These are phyloP conservation scores for Lottia scabra DNA, from an alignment of 2,888 invertebrate genomes.

Conservation along the genomic window DNA sequence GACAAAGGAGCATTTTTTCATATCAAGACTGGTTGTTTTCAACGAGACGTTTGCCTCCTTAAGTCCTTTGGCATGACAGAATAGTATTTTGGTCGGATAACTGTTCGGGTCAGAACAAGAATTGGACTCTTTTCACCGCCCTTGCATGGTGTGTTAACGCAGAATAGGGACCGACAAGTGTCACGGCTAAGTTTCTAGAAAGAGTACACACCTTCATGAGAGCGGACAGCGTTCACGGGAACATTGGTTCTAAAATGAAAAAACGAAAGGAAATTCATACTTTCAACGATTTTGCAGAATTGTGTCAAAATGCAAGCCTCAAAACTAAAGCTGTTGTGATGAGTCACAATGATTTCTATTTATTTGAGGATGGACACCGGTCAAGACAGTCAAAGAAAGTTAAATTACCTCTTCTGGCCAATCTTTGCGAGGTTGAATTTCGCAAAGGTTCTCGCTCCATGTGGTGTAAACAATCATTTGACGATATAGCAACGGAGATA, in stretches of 20 bases:
- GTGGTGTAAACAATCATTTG: too few relatives aligned
- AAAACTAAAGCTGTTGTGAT: background rate
- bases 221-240: background rate
- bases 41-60: background rate
- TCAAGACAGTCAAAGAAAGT: too few relatives aligned
- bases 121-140: background rate
- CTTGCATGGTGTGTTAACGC: background rate
- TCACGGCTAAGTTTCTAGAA: background rate
- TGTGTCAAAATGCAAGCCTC: background rate
- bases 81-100: background rate
- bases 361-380: too few relatives aligned
- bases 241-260: background rate
- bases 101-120: background rate
- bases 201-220: background rate
- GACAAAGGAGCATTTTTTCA: background rate
- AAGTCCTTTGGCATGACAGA: rapidly evolving
- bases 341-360: background rate
- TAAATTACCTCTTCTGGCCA: too few relatives aligned
- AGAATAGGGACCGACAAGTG: background rate
- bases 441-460: too few relatives aligned
- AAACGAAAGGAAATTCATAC: background rate
- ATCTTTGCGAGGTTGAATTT: too few relatives aligned
- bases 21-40: background rate
- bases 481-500: too few relatives aligned
- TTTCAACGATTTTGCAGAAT: background rate